phyloP scores from a whole-genome alignment of 2,888 invertebrate genomes.

The Polyommatus iphigenia region DNA sequence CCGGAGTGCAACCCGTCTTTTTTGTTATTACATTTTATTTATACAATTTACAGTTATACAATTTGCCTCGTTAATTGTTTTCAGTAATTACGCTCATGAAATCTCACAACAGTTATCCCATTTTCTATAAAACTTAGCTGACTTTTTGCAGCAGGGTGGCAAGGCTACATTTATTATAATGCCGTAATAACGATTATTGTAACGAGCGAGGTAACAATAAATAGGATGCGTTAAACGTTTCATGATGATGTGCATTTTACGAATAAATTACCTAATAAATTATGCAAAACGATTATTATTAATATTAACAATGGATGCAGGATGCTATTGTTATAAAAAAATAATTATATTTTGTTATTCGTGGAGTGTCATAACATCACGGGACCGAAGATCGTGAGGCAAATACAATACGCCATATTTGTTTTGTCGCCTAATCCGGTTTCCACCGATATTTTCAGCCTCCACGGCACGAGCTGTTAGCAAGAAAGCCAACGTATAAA shows the following conservation, averaged over 20 bases:
- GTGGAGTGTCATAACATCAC: slow-evolving; percentile 1
- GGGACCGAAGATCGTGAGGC: not conserved
- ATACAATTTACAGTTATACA: no score
- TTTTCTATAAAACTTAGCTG: not conserved
- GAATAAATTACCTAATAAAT: not conserved
- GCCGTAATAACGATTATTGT: not conserved
- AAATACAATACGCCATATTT: not conserved
- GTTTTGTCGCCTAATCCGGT: not conserved
- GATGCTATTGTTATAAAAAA: slow-evolving; percentile 3
- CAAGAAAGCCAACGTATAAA: not conserved
- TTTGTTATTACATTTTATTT: no score
- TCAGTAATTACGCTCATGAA: not conserved
- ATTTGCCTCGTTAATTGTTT: not conserved
- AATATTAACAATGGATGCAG: not conserved
- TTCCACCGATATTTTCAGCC: slow-evolving; percentile 12
- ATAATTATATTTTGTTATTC: not conserved
- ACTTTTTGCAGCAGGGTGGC: not conserved
- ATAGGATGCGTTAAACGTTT: slow-evolving; percentile 2
- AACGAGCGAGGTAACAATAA: slow-evolving; percentile 15
- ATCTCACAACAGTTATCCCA: not conserved
- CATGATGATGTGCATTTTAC: slow-evolving; percentile 3
- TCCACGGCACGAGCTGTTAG: not conserved
- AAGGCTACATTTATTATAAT: slow-evolving; percentile 11
- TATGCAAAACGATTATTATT: not conserved
- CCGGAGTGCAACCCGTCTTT: no score